Evolutionary conservation across 2,113 vertebrate species (phyloP).

Genomic region (Phaethon lepturus): DNA sequence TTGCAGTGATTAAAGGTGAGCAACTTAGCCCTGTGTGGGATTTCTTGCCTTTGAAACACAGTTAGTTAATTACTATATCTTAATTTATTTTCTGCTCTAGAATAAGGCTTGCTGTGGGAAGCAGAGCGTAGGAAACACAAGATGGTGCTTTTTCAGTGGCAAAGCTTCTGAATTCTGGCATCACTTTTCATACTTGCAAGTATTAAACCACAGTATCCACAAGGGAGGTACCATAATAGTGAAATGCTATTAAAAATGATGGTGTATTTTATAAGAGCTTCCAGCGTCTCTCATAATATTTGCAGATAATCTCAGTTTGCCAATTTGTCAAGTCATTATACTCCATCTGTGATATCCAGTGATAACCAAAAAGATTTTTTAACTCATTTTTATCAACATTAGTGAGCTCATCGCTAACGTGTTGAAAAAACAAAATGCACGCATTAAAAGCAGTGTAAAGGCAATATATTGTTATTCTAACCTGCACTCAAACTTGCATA

Average conservation of each 20-base stretch:
- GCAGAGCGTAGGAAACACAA: background rate
- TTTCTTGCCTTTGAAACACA: background rate
- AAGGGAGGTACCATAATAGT: background rate
- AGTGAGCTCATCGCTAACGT: background rate
- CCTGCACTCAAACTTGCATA: background rate
- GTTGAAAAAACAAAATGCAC: background rate
- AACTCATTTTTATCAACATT: background rate
- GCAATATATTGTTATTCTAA: background rate
- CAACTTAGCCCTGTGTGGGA: background rate
- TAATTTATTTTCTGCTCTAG: background rate
- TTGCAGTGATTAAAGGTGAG: background rate
- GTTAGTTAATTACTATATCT: background rate
- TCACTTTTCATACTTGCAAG: background rate
- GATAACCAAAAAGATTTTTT: background rate
- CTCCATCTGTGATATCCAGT: conserved; percentile 9
- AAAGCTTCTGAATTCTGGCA: background rate
- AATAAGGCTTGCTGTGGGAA: background rate
- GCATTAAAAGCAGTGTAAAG: background rate
- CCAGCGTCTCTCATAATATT: background rate
- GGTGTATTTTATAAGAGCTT: conserved; percentile 20
- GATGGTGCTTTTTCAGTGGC: background rate
- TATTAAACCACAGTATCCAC: background rate
- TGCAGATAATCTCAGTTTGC: conserved; percentile 45
- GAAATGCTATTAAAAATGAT: conserved; percentile 27
- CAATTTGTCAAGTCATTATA: conserved; percentile 33